Base-by-base conservation (phyloP, 2,113 vertebrate species). In the Nasalis larvatus region DNA sequence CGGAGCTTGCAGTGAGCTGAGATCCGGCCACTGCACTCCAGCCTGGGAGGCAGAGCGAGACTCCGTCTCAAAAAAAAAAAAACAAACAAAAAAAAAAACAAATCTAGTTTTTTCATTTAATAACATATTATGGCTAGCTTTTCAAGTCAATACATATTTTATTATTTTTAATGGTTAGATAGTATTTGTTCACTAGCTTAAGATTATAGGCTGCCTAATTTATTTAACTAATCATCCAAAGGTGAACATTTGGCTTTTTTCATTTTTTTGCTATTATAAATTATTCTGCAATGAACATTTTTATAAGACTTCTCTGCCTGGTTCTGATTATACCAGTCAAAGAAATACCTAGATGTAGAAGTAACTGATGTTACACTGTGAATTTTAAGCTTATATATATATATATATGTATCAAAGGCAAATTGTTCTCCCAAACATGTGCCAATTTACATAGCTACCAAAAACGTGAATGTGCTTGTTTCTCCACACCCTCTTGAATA, bases 111-210 rank as follows among this genome's bases (percentile, higher is more conserved):
- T 86, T 91, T 49, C 35, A 89, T 42, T 84, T 80, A 94, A 69
- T 17, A 84, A 86, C n/a, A 81, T 84, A 82, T 58, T 87, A 12
- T 86, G 27, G 4, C 32, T 87, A 80, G 77, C 52, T 97, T 97
- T 97, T 95, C 45, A 96, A 85, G n/a, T 87, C 45, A 45, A 81
- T 84, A 81, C 27, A 71, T 52, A 42, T 3, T 63, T 90, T 69
- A 88, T 82, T 91, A 89, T 92, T 95, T 90, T 90, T 85, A 81
- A 95, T 82, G 73, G 40, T 17, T 68, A 9, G 11, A 3, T 82
- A 12, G 52, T 42, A 91, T 95, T 82, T 96, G 85, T 87, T 94
- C 63, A 71, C 32, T 68, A 85, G n/a, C n/a, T 92, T 93, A 80
- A 82, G 80, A 7, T 93, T 78, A 89, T 35, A 91, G 54, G 30